Base-by-base conservation (phyloP, 2,113 vertebrate species). In the Pterocles orientalis region DNA sequence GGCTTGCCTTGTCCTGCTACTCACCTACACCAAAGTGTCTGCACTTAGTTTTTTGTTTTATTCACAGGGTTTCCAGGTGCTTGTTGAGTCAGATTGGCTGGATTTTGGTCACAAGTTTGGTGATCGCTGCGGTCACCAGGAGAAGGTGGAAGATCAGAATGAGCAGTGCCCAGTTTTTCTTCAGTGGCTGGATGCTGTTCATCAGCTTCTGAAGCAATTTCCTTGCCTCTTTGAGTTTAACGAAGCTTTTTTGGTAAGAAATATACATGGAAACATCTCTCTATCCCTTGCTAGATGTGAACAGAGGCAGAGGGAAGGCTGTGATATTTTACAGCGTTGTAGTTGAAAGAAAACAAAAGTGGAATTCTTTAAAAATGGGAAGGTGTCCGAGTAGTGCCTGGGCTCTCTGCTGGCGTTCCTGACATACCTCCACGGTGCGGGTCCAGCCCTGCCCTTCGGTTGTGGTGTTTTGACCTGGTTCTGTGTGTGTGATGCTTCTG, bases 201-300 rank as follows among this genome's bases (percentile, higher is more conserved):
- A 99, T 97, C 99, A 99, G 98, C 98, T 99, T 93, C 98, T 99
- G 94, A 99, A 99, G 96, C 99, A 99, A 97, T 99, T 99, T 95
- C 99, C 99, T 81, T 99, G 99, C 96, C 98, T 99, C 79, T 99
- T 99, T 19, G 99, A 99, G 98, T 99, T 99, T 97, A 99, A 99
- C 0, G 99, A 99, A 97, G 99, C 99, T 82, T 99, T 99, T 97
- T 97, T 99, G 99, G 99, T 99, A 96, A 97, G 99, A 96, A 76
- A 58, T 24, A 34, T 0, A 0, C 14, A 6, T 19, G 39, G 56
- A 90, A 76, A 76, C 24, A 4, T 31, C 50, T 71, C n/a, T 82
- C 53, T 43, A 9, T 51, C 20, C 26, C 56, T 64, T 70, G 34
- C 17, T 43, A 58, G 69, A 1, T 47, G 70, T 61, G 34, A 90